These are phyloP conservation scores for Epizoanthus scotinus DNA, from an alignment of 92 coral and sea anemone genomes.

Conservation along the genomic window DNA sequence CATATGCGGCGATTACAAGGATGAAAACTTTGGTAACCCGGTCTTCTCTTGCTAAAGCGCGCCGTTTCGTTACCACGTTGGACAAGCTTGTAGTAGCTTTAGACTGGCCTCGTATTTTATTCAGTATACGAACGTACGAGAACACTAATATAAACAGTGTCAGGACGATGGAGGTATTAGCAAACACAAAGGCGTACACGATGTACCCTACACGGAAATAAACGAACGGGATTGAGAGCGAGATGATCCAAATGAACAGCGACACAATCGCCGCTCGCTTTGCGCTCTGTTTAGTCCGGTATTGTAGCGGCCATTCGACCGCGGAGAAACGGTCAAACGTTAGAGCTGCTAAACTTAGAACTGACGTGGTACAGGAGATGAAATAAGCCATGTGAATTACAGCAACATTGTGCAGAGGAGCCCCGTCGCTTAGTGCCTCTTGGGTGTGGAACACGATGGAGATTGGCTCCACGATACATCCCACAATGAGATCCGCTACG, in stretches of 20 bases:
- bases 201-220: constrained; percentile 75
- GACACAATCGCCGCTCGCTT: constrained; percentile 40
- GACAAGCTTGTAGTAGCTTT: constrained; percentile 1
- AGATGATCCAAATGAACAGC: constrained; percentile 63
- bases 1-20: constrained; percentile 55
- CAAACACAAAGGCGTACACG: constrained; percentile 76
- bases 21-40: constrained; percentile 54
- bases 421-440: constrained; percentile 12
- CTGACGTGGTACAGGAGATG: constrained; percentile 81
- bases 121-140: constrained; percentile 57
- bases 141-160: constrained; percentile 57
- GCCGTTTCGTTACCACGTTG: neutral
- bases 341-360: constrained; percentile 78
- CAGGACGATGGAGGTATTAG: constrained; percentile 70
- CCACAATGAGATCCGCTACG: constrained; percentile 8
- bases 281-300: constrained; percentile 45
- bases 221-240: constrained; percentile 55
- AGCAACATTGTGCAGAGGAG: constrained; percentile 6
- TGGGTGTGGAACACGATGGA: constrained; percentile 17
- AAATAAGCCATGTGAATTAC: constrained; percentile 74
- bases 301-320: constrained; percentile 63
- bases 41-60: constrained; percentile 41
- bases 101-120: constrained; percentile 31
- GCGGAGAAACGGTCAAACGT: constrained; percentile 71
- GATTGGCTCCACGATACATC: constrained; percentile 24